A percentile compares a stretch with the other conserved stretches of the same genome.
Evolutionary conservation across 2,888 invertebrate genomes (phyloP).

Genomic region (Lasioglossum malachurum): DNA sequence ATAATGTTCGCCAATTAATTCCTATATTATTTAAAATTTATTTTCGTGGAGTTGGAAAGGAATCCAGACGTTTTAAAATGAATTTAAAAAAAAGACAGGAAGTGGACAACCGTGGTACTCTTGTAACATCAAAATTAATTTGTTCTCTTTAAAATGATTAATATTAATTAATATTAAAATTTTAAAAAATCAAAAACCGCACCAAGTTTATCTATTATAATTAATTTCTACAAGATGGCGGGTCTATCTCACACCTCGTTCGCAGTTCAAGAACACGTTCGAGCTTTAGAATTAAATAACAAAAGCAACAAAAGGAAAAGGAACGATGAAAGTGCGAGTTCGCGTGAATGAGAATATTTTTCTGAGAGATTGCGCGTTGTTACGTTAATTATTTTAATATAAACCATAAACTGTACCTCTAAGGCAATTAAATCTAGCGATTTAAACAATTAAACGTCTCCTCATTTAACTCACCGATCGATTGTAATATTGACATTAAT

Average conservation of each 20-base stretch:
- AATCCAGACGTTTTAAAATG: background rate
- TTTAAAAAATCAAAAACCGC: background rate
- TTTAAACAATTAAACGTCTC: constrained; percentile 1
- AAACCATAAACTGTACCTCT: constrained; percentile 40
- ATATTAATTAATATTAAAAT: background rate
- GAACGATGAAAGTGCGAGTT: constrained; percentile 17
- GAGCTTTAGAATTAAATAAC: constrained; percentile 11
- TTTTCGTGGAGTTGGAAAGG: background rate
- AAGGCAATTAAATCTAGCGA: constrained; percentile 47
- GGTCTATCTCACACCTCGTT: background rate
- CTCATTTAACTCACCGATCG: background rate
- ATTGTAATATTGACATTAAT: constrained; percentile 25
- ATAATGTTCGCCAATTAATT: background rate
- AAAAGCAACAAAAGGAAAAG: background rate
- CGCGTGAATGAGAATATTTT: constrained; percentile 37
- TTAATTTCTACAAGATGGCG: background rate
- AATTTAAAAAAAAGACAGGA: background rate
- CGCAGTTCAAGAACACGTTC: background rate
- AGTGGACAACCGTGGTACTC: background rate
- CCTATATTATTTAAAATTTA: background rate
- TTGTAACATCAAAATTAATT: background rate
- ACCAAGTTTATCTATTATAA: background rate
- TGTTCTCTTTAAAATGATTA: background rate
- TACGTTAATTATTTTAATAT: constrained; percentile 52
- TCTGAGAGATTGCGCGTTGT: constrained; percentile 28